These are phyloP conservation scores for Canis aureus DNA, from an alignment of 2,113 vertebrate genomes.

Conservation along the genomic window DNA sequence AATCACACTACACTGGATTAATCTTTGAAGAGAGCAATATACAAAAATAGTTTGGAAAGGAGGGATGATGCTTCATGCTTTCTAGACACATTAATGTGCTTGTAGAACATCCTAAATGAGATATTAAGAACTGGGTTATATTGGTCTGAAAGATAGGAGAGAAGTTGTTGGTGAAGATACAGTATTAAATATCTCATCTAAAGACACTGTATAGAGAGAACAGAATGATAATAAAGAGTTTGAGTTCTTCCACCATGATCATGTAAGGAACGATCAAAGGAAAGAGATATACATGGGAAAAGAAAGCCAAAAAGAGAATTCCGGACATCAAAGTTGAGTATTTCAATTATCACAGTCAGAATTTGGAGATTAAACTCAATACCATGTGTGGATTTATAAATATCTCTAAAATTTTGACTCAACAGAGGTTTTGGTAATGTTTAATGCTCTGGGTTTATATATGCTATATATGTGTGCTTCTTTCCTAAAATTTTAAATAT, in stretches of 20 bases:
- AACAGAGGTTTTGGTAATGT: neutral
- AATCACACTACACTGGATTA: neutral
- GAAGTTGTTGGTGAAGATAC: neutral
- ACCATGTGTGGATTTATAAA: neutral
- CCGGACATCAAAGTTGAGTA: neutral
- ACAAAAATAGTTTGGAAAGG: neutral
- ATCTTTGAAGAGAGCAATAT: neutral
- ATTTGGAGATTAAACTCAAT: neutral
- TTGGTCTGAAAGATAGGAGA: neutral
- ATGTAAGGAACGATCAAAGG: neutral
- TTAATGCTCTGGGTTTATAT: neutral
- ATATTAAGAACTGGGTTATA: neutral
- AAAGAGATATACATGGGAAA: neutral
- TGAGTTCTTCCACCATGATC: neutral
- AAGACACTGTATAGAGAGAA: neutral
- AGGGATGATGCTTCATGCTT: neutral
- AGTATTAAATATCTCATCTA: neutral
- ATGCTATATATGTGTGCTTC: neutral
- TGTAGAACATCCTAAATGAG: neutral
- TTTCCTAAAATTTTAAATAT: constrained; percentile 9
- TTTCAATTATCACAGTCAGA: neutral
- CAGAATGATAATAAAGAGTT: neutral
- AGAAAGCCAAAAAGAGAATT: neutral
- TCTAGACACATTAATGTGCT: neutral
- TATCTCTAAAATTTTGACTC: neutral